Percentiles rank a stretch among this genome's conserved stretches.
phyloP scores from a whole-genome alignment of 2,888 invertebrate species.

The Glaucopsyche alexis region DNA sequence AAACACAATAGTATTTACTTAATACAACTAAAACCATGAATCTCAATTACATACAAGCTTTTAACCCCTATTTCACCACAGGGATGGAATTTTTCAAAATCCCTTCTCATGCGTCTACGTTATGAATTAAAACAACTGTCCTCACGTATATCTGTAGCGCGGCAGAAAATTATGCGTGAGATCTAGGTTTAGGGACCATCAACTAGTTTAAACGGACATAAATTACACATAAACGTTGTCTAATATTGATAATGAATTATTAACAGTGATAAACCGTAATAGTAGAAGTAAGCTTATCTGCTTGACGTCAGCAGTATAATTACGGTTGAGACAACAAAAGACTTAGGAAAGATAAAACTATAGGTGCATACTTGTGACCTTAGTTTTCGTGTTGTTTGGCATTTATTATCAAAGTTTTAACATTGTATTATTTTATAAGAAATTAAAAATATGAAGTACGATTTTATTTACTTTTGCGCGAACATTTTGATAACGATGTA shows the following conservation, averaged over 20 bases:
- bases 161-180: neutral
- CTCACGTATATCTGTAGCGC: too few relatives aligned
- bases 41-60: too few relatives aligned
- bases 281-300: conserved; percentile 30
- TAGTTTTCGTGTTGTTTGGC: conserved; percentile 19
- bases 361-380: conserved; percentile 25
- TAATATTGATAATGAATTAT: conserved; percentile 20
- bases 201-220: neutral
- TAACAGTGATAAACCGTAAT: conserved; percentile 19
- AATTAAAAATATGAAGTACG: neutral
- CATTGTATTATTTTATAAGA: conserved; percentile 6
- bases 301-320: conserved; percentile 31
- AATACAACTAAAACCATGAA: too few relatives aligned
- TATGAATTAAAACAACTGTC: too few relatives aligned
- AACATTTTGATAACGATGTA: neutral
- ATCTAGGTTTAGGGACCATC: neutral
- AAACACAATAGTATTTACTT: too few relatives aligned
- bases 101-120: too few relatives aligned
- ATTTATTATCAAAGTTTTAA: conserved; percentile 4
- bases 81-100: too few relatives aligned
- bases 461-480: conserved; percentile 15
- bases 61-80: too few relatives aligned
- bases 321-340: conserved; percentile 27
- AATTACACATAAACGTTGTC: conserved; percentile 1
- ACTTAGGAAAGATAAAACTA: conserved; percentile 27